phyloP scores from a whole-genome alignment of 1,140 invertebrate species.

The Scylla paramamosain region DNA sequence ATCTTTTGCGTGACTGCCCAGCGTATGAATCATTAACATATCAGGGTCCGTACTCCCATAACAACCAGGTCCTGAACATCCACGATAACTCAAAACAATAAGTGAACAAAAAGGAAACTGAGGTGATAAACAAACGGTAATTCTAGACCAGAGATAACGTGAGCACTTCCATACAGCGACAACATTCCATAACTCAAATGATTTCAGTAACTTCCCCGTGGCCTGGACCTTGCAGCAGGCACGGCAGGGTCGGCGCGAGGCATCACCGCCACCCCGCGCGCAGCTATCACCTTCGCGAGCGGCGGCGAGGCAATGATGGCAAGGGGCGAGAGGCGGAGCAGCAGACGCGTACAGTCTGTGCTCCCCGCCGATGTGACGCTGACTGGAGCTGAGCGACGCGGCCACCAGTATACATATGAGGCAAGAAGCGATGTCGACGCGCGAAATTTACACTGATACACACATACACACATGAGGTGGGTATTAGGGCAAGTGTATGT shows the following conservation, averaged over 20 bases:
- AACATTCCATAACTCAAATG: background rate
- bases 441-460: constrained; percentile 41
- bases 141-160: background rate
- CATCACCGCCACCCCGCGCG: background rate
- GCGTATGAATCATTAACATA: background rate
- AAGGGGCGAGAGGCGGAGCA: background rate
- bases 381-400: constrained; percentile 48
- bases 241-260: background rate
- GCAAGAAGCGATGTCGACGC: constrained; percentile 42
- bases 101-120: background rate
- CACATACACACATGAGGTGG: background rate
- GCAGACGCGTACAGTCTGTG: constrained; percentile 31
- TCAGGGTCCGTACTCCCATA: background rate
- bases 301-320: background rate
- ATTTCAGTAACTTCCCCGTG: background rate
- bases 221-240: background rate
- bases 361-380: constrained; percentile 39
- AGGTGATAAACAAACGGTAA: background rate
- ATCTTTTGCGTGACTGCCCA: background rate
- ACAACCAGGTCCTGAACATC: background rate
- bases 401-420: constrained; percentile 61
- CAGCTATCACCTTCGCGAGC: background rate
- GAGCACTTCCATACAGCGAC: background rate
- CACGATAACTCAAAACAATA: background rate
- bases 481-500: background rate